Conservation (phyloP, 2,888 invertebrate species). For the Balanococcus diminutus region DNA sequence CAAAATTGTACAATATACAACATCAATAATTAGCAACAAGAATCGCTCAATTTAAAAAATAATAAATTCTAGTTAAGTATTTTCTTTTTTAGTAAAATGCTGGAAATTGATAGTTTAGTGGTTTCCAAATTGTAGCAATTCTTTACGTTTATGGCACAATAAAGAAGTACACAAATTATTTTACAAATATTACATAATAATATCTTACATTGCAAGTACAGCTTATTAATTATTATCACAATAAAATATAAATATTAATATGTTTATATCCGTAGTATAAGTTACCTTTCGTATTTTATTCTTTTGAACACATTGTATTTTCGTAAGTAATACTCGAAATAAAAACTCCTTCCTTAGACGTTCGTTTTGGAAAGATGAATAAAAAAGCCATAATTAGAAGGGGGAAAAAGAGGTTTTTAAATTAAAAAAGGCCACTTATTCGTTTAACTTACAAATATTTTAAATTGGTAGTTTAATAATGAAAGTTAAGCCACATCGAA, state of each 20-base stretch:
- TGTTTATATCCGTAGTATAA: not conserved
- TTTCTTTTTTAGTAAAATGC: not conserved
- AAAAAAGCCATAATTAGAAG: not conserved
- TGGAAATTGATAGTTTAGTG: not conserved
- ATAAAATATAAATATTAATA: not conserved
- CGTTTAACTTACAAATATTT: not conserved
- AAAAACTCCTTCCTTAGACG: not conserved
- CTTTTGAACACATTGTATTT: not conserved
- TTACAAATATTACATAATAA: not conserved
- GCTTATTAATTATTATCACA: slow-evolving; percentile 42
- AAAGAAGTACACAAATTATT: slow-evolving; percentile 7
- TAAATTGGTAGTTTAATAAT: not conserved
- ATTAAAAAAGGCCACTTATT: not conserved
- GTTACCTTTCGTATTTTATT: not conserved
- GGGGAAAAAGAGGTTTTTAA: not conserved
- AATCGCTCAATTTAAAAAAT: not conserved
- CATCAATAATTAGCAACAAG: not conserved
- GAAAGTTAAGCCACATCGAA: slow-evolving; percentile 19
- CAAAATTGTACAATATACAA: slow-evolving; percentile 26
- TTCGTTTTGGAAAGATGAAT: not conserved
- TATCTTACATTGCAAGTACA: not conserved
- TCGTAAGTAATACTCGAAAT: not conserved
- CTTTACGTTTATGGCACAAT: slow-evolving; percentile 23
- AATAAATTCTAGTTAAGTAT: not conserved
- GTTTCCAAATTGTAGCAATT: not conserved